Percentiles rank a stretch among this genome's conserved stretches.
Evolutionary conservation across 2,888 invertebrate genomes (phyloP).

Genomic region (Cantharis flavilabris): DNA sequence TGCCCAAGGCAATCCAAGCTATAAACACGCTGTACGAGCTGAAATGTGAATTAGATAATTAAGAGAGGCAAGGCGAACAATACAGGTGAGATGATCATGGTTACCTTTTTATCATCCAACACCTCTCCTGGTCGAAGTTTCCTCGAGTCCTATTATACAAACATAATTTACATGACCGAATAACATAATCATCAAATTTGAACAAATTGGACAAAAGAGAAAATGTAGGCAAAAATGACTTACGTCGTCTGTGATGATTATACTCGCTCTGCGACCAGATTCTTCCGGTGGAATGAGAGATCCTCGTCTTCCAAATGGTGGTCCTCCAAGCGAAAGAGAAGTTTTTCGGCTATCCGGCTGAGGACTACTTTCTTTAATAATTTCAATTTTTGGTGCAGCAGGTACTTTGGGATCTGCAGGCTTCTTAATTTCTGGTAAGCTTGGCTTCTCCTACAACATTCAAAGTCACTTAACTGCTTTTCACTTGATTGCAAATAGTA

Average conservation of each 20-base stretch:
- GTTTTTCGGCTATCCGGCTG: slow-evolving; percentile 70
- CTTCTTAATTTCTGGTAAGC: slow-evolving; percentile 56
- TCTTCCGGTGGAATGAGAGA: slow-evolving; percentile 89
- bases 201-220: neutral
- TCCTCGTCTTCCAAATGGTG: slow-evolving; percentile 71
- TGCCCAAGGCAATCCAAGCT: slow-evolving; percentile 25
- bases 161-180: slow-evolving; percentile 15
- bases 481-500: slow-evolving; percentile 11
- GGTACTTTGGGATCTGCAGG: slow-evolving; percentile 20
- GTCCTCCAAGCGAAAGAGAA: slow-evolving; percentile 59
- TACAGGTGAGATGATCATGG: slow-evolving; percentile 36
- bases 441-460: slow-evolving; percentile 49
- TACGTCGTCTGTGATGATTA: slow-evolving; percentile 95
- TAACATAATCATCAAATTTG: neutral
- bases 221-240: slow-evolving; percentile 48
- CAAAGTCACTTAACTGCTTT: neutral
- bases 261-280: slow-evolving; percentile 83
- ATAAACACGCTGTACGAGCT: slow-evolving; percentile 41
- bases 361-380: slow-evolving; percentile 79
- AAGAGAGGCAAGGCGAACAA: slow-evolving; percentile 35
- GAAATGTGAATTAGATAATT: slow-evolving; percentile 39
- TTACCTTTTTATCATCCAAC: slow-evolving; percentile 93
- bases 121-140: slow-evolving; percentile 95
- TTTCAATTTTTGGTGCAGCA: slow-evolving; percentile 82
- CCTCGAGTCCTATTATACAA: slow-evolving; percentile 73